These are phyloP conservation scores for Plutomurus gul DNA, from an alignment of 1,140 invertebrate species.

Conservation along the genomic window DNA sequence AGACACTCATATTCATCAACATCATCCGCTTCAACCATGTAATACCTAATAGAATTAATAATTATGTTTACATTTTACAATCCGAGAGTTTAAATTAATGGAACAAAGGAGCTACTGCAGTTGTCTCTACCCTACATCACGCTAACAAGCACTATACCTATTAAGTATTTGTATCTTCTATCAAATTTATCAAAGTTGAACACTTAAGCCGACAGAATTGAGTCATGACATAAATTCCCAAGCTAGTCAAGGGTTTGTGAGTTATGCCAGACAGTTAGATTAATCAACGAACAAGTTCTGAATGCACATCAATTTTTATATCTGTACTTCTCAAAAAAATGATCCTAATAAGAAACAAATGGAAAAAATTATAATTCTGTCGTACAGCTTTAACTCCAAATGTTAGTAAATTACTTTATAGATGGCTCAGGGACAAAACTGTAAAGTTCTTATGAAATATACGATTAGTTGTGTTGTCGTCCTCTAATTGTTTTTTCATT, in stretches of 20 bases:
- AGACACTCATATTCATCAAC: slow-evolving; percentile 20
- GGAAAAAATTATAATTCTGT: not conserved
- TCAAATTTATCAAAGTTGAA: slow-evolving; percentile 7
- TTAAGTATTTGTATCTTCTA: not conserved
- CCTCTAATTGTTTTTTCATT: too few species aligned
- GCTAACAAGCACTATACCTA: not conserved
- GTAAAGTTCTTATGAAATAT: too few species aligned
- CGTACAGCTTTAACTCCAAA: not conserved
- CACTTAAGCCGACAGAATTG: slow-evolving; percentile 3
- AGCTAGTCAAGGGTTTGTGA: too few species aligned
- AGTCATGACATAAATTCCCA: not conserved
- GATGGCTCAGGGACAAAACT: too few species aligned
- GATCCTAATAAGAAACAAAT: not conserved
- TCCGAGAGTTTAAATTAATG: not conserved
- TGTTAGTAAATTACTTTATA: too few species aligned
- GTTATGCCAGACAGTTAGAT: not conserved
- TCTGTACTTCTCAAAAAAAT: not conserved
- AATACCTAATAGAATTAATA: not conserved
- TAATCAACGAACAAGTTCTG: too few species aligned
- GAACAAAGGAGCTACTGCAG: not conserved
- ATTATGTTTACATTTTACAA: slow-evolving; percentile 20
- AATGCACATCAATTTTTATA: not conserved
- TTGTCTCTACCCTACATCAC: not conserved
- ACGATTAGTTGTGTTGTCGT: too few species aligned
- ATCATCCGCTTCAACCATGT: slow-evolving; percentile 25